Conservation (phyloP, 2,113 vertebrate genomes). For the Ploceus nigricollis region DNA sequence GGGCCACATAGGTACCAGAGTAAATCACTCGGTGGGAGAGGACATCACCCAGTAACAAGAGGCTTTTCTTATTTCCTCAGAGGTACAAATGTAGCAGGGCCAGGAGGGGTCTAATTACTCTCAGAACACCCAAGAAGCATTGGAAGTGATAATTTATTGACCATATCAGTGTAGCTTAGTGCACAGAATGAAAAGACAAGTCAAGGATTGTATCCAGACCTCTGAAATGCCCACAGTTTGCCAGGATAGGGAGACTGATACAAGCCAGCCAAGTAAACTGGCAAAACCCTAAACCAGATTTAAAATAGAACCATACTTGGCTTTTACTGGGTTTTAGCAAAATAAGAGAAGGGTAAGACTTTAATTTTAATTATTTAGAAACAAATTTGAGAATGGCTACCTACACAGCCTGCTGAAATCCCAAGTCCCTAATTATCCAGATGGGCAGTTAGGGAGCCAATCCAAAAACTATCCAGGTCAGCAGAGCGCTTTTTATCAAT, state of each 20-base stretch:
- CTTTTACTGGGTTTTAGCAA: neutral
- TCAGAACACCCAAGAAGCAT: neutral
- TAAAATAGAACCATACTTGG: neutral
- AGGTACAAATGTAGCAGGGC: neutral
- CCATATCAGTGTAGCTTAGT: neutral
- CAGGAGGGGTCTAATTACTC: constrained; percentile 10
- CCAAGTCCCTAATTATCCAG: neutral
- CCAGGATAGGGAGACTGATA: neutral
- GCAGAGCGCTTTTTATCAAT: neutral
- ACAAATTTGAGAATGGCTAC: neutral
- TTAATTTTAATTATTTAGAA: neutral
- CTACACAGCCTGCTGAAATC: neutral
- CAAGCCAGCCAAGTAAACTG: neutral
- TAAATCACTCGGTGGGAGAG: neutral
- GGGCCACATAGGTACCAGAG: neutral
- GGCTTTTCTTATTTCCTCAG: neutral
- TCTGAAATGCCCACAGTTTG: neutral
- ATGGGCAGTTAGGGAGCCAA: neutral
- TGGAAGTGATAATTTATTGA: constrained; percentile 34
- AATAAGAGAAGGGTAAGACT: neutral
- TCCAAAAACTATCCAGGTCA: neutral
- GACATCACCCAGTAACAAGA: neutral
- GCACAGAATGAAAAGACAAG: neutral
- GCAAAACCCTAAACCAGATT: neutral
- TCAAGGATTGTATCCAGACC: neutral